These are phyloP conservation scores for Pediacus dermestoides DNA, from an alignment of 2,888 invertebrate genomes.

Conservation along the genomic window DNA sequence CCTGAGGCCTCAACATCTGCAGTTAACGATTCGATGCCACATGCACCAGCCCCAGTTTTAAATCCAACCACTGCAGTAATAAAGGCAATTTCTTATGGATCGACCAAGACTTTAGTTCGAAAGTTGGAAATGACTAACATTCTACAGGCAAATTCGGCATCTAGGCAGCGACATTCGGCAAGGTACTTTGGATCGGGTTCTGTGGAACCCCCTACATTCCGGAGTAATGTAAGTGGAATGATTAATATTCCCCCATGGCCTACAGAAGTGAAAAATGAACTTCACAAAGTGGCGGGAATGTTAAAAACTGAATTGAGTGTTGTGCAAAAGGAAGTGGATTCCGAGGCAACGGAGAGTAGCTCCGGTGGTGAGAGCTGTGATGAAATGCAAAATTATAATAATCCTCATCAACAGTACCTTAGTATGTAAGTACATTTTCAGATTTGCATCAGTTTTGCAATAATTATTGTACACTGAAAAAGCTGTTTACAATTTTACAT, in stretches of 20 bases:
- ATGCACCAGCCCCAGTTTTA: constrained; percentile 18
- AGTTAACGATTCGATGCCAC: constrained; percentile 11
- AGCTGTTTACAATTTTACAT: too few species aligned
- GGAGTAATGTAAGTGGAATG: constrained; percentile 35
- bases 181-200: constrained; percentile 58
- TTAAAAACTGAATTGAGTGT: constrained; percentile 69
- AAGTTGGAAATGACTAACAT: constrained; percentile 53
- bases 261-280: constrained; percentile 52
- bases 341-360: constrained; percentile 90
- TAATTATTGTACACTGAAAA: too few species aligned
- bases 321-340: constrained; percentile 76
- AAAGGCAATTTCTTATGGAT: constrained; percentile 50
- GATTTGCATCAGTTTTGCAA: too few species aligned
- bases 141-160: constrained; percentile 45
- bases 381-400: constrained; percentile 77
- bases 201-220: constrained; percentile 30
- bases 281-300: constrained; percentile 70
- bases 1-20: constrained; percentile 15
- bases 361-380: constrained; percentile 94
- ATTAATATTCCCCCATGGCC: constrained; percentile 50
- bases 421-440: constrained; percentile 66
- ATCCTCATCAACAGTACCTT: constrained; percentile 70
- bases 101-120: constrained; percentile 57
- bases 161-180: constrained; percentile 39
- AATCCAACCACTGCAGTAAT: constrained; percentile 32